Evolutionary conservation across 2,797 vertebrate genomes (phyloP).

Genomic region (Lepus townsendii): DNA sequence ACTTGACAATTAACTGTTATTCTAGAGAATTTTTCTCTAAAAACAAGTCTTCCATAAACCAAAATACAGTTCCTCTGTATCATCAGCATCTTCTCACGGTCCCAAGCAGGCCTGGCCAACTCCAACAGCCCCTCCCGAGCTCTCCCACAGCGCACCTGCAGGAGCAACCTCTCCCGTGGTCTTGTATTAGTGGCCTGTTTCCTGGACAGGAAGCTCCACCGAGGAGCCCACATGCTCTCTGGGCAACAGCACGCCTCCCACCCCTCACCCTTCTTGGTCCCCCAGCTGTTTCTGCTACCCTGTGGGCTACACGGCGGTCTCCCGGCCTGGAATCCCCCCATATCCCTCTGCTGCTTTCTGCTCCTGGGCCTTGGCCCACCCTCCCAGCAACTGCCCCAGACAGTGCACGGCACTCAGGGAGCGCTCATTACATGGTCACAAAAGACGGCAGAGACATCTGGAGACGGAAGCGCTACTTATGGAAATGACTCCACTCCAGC

Average conservation of each 20-base stretch:
- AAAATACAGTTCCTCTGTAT: not conserved
- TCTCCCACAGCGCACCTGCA: no score
- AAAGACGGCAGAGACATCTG: not conserved
- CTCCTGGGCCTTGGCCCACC: not conserved
- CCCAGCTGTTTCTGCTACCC: not conserved
- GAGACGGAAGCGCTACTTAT: not conserved
- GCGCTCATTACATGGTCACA: not conserved
- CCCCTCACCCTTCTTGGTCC: not conserved
- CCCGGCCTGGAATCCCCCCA: no score
- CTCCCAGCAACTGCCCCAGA: not conserved
- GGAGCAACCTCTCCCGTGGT: no score
- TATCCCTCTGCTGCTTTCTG: not conserved
- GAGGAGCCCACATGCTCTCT: not conserved
- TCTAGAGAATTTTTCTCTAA: not conserved
- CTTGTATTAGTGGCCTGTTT: no score
- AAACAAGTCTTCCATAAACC: not conserved
- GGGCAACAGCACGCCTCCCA: not conserved
- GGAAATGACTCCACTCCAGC: not conserved
- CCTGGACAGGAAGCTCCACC: not conserved
- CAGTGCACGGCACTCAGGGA: not conserved
- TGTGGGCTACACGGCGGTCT: not conserved
- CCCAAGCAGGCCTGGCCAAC: not conserved
- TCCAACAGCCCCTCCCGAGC: no score
- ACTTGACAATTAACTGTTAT: not conserved
- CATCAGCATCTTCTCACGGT: accelerated